Percentiles rank a stretch among this genome's conserved stretches.
Evolutionary conservation across 1,140 invertebrate genomes (phyloP).

Genomic region (Macrotrachela quadricornifera): DNA sequence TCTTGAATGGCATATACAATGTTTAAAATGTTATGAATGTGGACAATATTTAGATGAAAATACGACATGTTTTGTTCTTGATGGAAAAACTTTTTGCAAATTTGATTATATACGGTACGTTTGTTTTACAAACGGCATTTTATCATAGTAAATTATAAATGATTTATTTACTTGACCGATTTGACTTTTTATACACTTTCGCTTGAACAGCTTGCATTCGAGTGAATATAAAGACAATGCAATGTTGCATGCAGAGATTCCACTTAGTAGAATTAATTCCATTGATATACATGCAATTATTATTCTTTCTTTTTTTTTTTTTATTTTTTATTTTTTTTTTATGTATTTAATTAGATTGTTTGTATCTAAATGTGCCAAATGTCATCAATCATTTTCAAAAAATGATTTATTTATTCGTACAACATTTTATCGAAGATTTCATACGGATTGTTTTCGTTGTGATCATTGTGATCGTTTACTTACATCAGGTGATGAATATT

Average conservation of each 20-base stretch:
- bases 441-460: conserved; percentile 61
- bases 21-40: conserved; percentile 75
- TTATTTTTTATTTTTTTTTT: too few species aligned
- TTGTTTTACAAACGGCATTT: too few species aligned
- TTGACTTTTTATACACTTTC: not conserved
- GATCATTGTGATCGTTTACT: conserved; percentile 44
- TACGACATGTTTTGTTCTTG: conserved; percentile 78
- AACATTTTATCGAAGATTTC: conserved; percentile 77
- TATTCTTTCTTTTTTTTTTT: too few species aligned
- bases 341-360: conserved; percentile 52
- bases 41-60: conserved; percentile 76
- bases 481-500: conserved; percentile 70
- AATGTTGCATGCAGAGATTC: not conserved
- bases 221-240: not conserved
- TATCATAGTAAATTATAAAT: too few species aligned
- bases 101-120: conserved; percentile 71
- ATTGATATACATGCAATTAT: not conserved
- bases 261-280: not conserved
- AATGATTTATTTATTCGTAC: conserved; percentile 67
- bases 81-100: conserved; percentile 86
- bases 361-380: conserved; percentile 80
- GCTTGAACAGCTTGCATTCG: not conserved
- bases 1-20: conserved; percentile 81
- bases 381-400: conserved; percentile 63
- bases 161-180: not conserved